Percentiles rank a stretch among this genome's conserved stretches.
phyloP scores from a whole-genome alignment of 2,888 invertebrate genomes.

The Caenorhabditis becei region DNA sequence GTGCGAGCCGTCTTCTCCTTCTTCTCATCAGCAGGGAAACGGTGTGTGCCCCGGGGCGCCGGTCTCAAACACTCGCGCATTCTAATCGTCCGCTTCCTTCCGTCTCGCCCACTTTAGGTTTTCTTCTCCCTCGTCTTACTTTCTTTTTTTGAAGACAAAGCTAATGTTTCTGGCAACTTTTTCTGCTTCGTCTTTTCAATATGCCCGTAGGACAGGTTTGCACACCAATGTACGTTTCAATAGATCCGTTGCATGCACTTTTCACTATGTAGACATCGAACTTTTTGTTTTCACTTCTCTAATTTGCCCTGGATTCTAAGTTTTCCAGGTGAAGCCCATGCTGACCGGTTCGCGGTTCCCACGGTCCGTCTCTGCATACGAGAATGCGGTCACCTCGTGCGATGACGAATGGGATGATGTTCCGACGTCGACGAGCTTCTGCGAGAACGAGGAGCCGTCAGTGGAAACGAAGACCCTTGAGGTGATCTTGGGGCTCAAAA shows the following conservation, averaged over 20 bases:
- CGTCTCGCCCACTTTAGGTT: constrained; percentile 36
- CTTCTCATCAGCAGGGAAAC: background rate
- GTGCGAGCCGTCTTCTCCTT: background rate
- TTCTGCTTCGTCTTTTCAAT: no score
- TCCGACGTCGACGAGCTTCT: constrained; percentile 29
- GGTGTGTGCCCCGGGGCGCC: constrained; percentile 3
- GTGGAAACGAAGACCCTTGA: constrained; percentile 31
- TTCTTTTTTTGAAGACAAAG: background rate
- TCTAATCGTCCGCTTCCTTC: constrained; percentile 37
- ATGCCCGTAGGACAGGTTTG: no score
- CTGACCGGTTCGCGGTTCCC: constrained; percentile 21
- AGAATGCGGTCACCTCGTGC: constrained; percentile 27
- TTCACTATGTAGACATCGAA: no score
- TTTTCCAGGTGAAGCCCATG: no score
- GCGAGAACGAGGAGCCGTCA: constrained; percentile 10
- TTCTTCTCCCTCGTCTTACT: no score
- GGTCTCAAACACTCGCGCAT: constrained; percentile 31
- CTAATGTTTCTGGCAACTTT: no score
- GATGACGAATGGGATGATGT: constrained; percentile 38
- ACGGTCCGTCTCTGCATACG: constrained; percentile 51
- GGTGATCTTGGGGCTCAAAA: constrained; percentile 13
- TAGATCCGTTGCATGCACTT: background rate
- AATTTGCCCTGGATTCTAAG: no score
- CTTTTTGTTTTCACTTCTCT: no score
- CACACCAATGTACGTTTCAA: no score